Evolutionary conservation across 2,113 vertebrate genomes (phyloP), one percentile per base, ranked within the genome.

Genomic region (Nipponia nippon): DNA sequence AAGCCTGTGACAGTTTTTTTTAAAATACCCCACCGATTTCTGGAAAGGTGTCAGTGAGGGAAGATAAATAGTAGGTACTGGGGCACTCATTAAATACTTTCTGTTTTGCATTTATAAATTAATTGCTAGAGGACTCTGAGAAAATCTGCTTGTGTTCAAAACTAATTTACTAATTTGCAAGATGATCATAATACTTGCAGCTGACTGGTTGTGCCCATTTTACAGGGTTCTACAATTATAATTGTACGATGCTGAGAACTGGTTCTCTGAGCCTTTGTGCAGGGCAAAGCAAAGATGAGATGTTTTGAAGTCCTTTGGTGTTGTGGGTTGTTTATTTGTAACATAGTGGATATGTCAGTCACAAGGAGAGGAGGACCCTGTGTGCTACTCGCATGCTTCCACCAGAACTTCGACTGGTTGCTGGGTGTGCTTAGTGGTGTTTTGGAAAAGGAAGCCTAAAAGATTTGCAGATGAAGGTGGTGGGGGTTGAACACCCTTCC

Each of bases 401-500:
- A 1, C 61, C n/a, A n/a, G 59, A 87, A 66, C 22, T 61, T 66
- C 6, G 32, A 0, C n/a, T 1, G 2, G 8, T 36, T 21, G 3
- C 12, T 82, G 38, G 2, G 1, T 71, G 27, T 47, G 25, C 50
- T 84, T 21, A 15, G 26, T 62, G 23, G 17, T 52, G 13, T 22
- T 76, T 87, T 7, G 50, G 62, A 50, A 53, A 10, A 58, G 4
- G 26, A 76, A 29, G 9, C 2, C 16, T 20, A 6, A 36, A 79
- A 62, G 13, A 29, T 44, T 86, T 72, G 36, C 5, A 46, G 0
- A 13, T 58, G 11, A 50, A 73, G 14, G 15, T 71, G 7, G 6
- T 29, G 30, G 16, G 22, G 5, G 6, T 30, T 34, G 38, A 86
- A 72, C 21, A 19, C 52, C 21, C 14, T 85, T 83, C 30, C 23